Evolutionary conservation across 2,888 invertebrate genomes (phyloP), one percentile per base, ranked within the genome.

Genomic region (Epinotia bilunana): DNA sequence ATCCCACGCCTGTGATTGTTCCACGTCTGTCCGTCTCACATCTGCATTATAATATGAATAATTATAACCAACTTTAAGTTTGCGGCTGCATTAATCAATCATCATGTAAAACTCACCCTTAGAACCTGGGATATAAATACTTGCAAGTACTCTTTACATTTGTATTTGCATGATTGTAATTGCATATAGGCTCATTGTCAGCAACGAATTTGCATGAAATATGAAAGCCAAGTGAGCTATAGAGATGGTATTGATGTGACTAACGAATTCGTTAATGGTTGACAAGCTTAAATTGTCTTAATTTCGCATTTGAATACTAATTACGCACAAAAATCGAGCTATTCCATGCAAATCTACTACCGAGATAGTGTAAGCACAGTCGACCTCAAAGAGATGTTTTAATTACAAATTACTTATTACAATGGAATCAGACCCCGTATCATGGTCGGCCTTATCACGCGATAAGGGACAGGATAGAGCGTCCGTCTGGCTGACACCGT

Each of bases 1-100:
- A 91, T 90, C 84, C 93, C 90, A 94, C 93, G 89, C 92, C 91
- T 85, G 82, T 86, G 88, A 93, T 93, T 94, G 93, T 93, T 93
- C 90, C 88, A 83, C 85, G 88, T 87, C 85, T 87, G 87, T 88
- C 82, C 87, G 91, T 92, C 92, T 85, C 83, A 80, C 85, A 87
- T 88, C 87, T 90, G 89, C 85, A 90, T 90, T 90, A 87, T 88
- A 91, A 90, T 90, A 90, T 89, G 75, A 72, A 74, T 68, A 74
- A 73, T 76, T 76, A 71, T 74, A 60, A 74, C 61, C 69, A 73
- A 61, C 46, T 20, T 67, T 55, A n/a, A 65, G 12, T 71, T 49
- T 65, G 23, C 70, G 28, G 9, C 43, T 55, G 5, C n/a, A n/a
- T 55, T 61, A 65, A 43, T n/a, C 53, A 18, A 39, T 16, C 12